Evolutionary conservation across 2,888 invertebrate species (phyloP).

Genomic region (Pseudococcus longispinus): DNA sequence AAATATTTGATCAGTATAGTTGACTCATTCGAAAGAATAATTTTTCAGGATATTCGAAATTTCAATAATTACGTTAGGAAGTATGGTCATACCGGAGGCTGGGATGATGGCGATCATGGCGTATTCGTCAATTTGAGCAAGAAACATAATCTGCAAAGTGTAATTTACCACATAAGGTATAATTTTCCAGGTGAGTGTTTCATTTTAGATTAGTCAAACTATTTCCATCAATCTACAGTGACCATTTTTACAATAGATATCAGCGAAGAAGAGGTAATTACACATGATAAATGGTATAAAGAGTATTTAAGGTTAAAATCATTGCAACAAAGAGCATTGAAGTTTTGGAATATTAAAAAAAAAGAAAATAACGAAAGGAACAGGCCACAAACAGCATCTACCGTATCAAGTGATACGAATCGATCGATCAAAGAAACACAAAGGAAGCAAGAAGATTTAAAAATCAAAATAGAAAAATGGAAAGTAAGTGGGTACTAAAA

Average conservation of each 20-base stretch:
- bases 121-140: constrained; percentile 36
- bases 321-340: constrained; percentile 42
- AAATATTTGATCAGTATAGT: neutral
- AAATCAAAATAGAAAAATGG: constrained; percentile 48
- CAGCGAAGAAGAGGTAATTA: constrained; percentile 41
- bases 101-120: constrained; percentile 47
- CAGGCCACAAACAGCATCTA: neutral
- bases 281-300: constrained; percentile 55
- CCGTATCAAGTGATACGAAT: neutral
- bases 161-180: constrained; percentile 21
- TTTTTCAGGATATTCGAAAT: constrained; percentile 39
- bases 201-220: too few species aligned
- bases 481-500: constrained; percentile 35
- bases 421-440: neutral
- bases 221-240: too few species aligned
- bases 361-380: constrained; percentile 8
- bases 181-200: constrained; percentile 47
- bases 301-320: constrained; percentile 51
- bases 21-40: neutral
- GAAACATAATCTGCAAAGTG: constrained; percentile 49
- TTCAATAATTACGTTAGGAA: constrained; percentile 44
- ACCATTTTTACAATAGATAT: too few species aligned
- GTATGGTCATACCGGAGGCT: constrained; percentile 50
- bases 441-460: neutral
- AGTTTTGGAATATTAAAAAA: constrained; percentile 44